Conservation (phyloP, 2,113 vertebrate genomes). For the Myocastor coypus region DNA sequence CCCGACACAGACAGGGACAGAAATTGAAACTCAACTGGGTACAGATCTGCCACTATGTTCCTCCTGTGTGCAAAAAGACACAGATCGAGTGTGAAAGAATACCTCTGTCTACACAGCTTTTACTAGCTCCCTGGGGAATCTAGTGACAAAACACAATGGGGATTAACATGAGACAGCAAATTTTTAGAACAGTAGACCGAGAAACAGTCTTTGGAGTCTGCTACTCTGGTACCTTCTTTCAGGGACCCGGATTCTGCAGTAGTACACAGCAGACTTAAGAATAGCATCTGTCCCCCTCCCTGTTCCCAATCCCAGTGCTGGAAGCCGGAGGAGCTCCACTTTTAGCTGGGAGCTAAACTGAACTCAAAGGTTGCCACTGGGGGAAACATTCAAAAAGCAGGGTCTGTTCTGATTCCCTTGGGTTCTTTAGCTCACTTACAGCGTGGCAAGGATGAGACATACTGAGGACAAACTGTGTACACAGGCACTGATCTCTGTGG, state of each 20-base stretch:
- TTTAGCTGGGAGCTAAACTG: not conserved
- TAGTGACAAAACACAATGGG: not conserved
- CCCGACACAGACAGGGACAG: not conserved
- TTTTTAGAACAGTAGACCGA: slow-evolving; percentile 20
- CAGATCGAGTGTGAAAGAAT: not conserved
- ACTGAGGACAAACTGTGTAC: not conserved
- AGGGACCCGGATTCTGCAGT: not conserved
- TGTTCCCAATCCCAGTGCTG: not conserved
- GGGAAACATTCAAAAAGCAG: not conserved
- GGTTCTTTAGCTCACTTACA: not conserved
- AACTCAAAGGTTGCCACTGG: not conserved
- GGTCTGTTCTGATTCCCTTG: not conserved
- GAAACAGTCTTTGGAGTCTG: not conserved
- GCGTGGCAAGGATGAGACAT: not conserved
- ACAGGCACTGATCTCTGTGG: not conserved
- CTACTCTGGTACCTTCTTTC: not conserved
- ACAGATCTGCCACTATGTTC: not conserved
- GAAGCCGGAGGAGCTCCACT: not conserved
- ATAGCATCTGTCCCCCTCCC: not conserved
- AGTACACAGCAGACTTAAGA: not conserved
- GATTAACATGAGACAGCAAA: not conserved
- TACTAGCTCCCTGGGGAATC: not conserved
- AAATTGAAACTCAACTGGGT: not conserved
- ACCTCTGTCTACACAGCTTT: not conserved
- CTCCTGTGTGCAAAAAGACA: not conserved